phyloP scores from a whole-genome alignment of 2,113 vertebrate species.

The Rhipidura dahli region DNA sequence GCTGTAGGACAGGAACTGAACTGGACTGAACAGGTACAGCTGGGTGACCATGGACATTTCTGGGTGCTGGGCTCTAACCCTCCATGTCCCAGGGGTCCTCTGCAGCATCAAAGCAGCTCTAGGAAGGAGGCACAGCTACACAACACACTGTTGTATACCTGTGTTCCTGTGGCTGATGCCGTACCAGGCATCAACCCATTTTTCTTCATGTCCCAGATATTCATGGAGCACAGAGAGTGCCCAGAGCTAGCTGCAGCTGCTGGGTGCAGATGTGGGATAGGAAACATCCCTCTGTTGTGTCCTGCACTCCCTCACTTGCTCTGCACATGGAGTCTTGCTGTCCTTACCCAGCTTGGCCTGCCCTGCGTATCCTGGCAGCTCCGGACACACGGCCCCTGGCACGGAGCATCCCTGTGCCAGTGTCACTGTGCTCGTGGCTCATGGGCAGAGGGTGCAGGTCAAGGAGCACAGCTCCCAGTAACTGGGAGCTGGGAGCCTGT shows the following conservation, averaged over 20 bases:
- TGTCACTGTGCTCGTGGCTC: rapidly evolving
- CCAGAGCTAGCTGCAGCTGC: not conserved
- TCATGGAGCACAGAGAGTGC: not conserved
- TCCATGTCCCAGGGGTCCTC: not conserved
- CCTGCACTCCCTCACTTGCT: not conserved
- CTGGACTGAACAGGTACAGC: rapidly evolving
- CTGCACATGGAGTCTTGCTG: rapidly evolving
- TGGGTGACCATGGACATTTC: rapidly evolving
- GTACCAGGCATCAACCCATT: not conserved
- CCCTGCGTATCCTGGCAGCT: rapidly evolving
- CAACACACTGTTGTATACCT: not conserved
- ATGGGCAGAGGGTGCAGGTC: not conserved
- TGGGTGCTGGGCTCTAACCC: not conserved
- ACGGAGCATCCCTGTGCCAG: rapidly evolving
- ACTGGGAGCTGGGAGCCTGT: not conserved
- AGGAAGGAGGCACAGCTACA: not conserved
- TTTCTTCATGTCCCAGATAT: not conserved
- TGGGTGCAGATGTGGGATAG: not conserved
- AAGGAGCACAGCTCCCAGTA: not conserved
- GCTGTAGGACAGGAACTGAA: not conserved
- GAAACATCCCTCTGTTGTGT: rapidly evolving
- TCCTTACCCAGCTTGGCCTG: not conserved
- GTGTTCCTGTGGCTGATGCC: not conserved
- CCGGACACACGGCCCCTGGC: rapidly evolving
- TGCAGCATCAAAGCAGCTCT: not conserved